Evolutionary conservation across 2,797 vertebrate species (phyloP), one percentile per base, ranked within the genome.

Genomic region (Todus mexicanus): DNA sequence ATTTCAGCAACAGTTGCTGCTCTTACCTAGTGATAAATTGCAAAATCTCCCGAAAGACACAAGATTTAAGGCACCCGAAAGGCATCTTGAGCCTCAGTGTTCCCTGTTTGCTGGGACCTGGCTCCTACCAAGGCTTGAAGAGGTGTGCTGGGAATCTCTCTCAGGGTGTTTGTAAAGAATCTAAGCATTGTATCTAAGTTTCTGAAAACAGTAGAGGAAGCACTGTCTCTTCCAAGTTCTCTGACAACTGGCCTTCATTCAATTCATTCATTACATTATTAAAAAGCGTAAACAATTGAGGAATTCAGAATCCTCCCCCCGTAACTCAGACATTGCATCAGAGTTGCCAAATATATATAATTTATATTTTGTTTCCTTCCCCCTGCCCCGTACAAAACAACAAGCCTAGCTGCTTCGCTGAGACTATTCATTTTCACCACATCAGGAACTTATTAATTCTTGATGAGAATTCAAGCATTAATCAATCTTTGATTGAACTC

Each of bases 391-490:
- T 14, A 57, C 64, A 66, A 87, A 94, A 87, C 89, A 94, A 95
- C 89, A 92, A 85, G 70, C 78, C 75, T 87, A 57, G 87, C 89
- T 87, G 70, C 72, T 91, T 92, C 87, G 63, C 65, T 63, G 87
- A 90, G 94, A 91, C 54, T 90, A 89, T 95, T 95, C 90, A 65
- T 95, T 96, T 95, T 94, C 88, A 94, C 86, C 86, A 90, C 89
- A 87, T 95, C 93, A 96, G 95, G 87, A 96, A 89, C 92, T 94
- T 92, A 96, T 96, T 93, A 96, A 96, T 94, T 95, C 92, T 96
- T 96, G 89, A 96, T 96, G 95, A 96, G 95, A 96, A 95, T 89
- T 93, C 91, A 77, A 95, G 96, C 89, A 93, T 92, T 95, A 96
- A 93, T 96, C 96, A 95, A 95, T 96, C 73, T 90, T 89, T 89